These are phyloP conservation scores for Melanotaenia nigrans DNA, from an alignment of 2,797 vertebrate species.

Conservation along the genomic window DNA sequence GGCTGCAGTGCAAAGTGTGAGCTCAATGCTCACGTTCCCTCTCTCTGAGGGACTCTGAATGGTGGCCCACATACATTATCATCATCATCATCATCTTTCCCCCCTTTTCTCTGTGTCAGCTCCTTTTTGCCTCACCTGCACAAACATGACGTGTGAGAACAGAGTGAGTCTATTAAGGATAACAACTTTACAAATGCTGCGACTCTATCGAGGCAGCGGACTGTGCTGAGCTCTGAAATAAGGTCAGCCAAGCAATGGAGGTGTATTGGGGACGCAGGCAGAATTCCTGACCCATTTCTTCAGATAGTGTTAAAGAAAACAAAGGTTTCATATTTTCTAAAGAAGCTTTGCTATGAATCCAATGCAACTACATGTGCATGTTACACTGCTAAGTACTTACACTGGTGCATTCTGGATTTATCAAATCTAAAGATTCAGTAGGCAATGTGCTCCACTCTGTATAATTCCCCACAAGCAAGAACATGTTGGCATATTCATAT, in stretches of 20 bases:
- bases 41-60: constrained; percentile 41
- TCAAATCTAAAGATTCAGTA: neutral
- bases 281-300: constrained; percentile 39
- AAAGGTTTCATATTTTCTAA: constrained; percentile 9
- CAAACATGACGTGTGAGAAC: constrained; percentile 29
- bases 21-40: constrained; percentile 12
- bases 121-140: constrained; percentile 43
- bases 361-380: neutral
- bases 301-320: constrained; percentile 11
- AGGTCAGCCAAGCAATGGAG: constrained; percentile 46
- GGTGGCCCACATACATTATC: constrained; percentile 54
- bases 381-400: constrained; percentile 1
- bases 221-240: constrained; percentile 45
- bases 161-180: constrained; percentile 43
- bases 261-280: constrained; percentile 32
- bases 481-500: neutral
- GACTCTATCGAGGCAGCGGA: constrained; percentile 27
- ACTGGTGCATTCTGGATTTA: neutral
- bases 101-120: constrained; percentile 36
- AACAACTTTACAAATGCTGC: constrained; percentile 41
- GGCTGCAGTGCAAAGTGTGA: neutral
- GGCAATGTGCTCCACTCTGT: neutral
- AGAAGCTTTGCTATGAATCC: constrained; percentile 16
- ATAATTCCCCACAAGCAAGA: neutral
- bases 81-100: constrained; percentile 30